Evolutionary conservation across 1,140 invertebrate genomes (phyloP), one percentile per base, ranked within the genome.

Genomic region (Drosophila sulfurigaster): DNA sequence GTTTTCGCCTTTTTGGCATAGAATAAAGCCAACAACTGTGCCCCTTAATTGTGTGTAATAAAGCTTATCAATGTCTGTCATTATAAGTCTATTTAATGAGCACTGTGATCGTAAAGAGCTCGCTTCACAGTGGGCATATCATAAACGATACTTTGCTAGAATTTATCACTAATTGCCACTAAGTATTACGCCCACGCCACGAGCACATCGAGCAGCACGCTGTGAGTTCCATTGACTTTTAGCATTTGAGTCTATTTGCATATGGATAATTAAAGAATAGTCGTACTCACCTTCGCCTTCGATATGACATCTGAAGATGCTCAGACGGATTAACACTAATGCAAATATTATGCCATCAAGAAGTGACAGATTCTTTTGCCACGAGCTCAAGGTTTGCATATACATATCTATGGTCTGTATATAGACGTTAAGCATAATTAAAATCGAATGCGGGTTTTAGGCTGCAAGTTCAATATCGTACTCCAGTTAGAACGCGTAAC

Each of bases 241-340:
- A 66, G 60, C 77, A 74, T 59, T 63, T 58, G 51, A 59, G 66
- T 63, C 64, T 46, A 88, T 87, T 88, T 83, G 83, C 82, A 87
- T 87, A 87, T 68, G 70, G 38, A 49, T 49, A 60, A 78, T 77
- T 81, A 78, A 64, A 25, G 54, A 54, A 46, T 11, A 25, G 20
- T 25, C 20, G 20, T 25, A 65, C 63, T 72, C 60, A 66, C 74
- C 74, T 76, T 76, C 60, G 68, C 68, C 69, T 71, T 72, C 69
- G 49, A n/a, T 71, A 45, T 46, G 56, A 43, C 54, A 71, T 32
- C 20, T 41, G 11, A 56, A 67, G 68, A 77, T 78, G 45, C 80
- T 60, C 71, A 79, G 82, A 87, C 82, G 79, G 82, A 86, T 86
- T 87, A 86, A 43, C 75, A 79, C 72, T 46, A 63, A 68, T 70